Conservation (phyloP, 2,113 vertebrate species). For the Sminthopsis crassicaudata region DNA sequence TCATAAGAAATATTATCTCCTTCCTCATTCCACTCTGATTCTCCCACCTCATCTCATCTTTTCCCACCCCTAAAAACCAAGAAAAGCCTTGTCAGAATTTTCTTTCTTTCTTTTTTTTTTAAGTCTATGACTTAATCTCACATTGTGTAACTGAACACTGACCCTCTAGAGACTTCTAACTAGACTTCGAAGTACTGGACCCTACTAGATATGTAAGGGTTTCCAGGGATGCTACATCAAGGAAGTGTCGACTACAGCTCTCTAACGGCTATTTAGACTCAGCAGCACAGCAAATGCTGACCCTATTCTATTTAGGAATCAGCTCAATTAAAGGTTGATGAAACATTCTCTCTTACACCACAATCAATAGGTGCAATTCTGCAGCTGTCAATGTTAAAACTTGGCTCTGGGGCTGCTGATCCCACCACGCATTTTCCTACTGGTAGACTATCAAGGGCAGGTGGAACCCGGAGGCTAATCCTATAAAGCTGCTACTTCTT, state of each 20-base stretch:
- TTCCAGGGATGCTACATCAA: slow-evolving; percentile 62
- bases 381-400: slow-evolving; percentile 56
- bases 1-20: neutral
- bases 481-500: slow-evolving; percentile 52
- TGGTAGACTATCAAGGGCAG: slow-evolving; percentile 25
- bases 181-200: slow-evolving; percentile 53
- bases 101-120: slow-evolving; percentile 21
- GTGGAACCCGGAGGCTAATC: slow-evolving; percentile 54
- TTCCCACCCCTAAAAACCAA: neutral
- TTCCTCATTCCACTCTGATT: neutral
- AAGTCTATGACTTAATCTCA: slow-evolving; percentile 16
- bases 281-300: slow-evolving; percentile 59
- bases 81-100: neutral
- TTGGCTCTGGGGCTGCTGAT: neutral
- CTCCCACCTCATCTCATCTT: neutral
- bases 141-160: neutral
- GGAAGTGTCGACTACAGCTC: slow-evolving; percentile 40
- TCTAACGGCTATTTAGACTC: slow-evolving; percentile 64
- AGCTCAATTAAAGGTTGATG: slow-evolving; percentile 76
- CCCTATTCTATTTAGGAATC: slow-evolving; percentile 71
- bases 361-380: slow-evolving; percentile 70
- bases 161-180: slow-evolving; percentile 9
- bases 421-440: slow-evolving; percentile 38
- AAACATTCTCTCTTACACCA: slow-evolving; percentile 65
- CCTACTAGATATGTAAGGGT: slow-evolving; percentile 33